A percentile compares a stretch with the other conserved stretches of the same genome.
phyloP scores from a whole-genome alignment of 2,888 invertebrate genomes.

The Anoplius nigerrimus region DNA sequence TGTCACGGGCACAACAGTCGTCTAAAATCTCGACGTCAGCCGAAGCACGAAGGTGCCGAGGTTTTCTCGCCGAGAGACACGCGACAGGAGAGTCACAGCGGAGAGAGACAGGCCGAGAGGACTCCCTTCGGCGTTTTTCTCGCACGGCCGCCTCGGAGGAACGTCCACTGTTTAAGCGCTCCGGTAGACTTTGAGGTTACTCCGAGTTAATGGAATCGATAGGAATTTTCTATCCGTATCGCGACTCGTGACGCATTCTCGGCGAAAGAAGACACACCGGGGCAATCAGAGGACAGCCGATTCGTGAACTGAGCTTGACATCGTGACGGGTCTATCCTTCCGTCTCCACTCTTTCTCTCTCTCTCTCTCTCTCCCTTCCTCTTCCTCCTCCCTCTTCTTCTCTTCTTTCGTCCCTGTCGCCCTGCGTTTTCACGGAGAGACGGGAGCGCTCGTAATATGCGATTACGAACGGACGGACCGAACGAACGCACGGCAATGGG shows the following conservation, averaged over 20 bases:
- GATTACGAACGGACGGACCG: slow-evolving; percentile 46
- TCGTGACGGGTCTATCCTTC: slow-evolving; percentile 31
- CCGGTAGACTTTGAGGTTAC: slow-evolving; percentile 39
- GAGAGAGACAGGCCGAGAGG: slow-evolving; percentile 13
- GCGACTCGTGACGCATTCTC: slow-evolving; percentile 15
- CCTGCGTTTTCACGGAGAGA: slow-evolving; percentile 28
- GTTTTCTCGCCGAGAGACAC: slow-evolving; percentile 29
- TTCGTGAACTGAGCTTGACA: slow-evolving; percentile 44
- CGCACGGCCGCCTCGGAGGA: slow-evolving; percentile 21
- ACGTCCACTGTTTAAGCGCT: slow-evolving; percentile 15
- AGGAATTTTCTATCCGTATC: slow-evolving; percentile 17
- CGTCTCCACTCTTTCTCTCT: slow-evolving; percentile 22
- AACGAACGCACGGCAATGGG: slow-evolving; percentile 43
- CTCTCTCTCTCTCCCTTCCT: slow-evolving; percentile 2
- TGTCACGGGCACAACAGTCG: slow-evolving; percentile 36
- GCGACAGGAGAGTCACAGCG: slow-evolving; percentile 5
- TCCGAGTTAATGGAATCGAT: slow-evolving; percentile 23
- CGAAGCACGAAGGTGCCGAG: slow-evolving; percentile 8
- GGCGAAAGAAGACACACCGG: slow-evolving; percentile 7
- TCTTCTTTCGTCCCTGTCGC: not conserved
- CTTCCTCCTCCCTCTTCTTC: slow-evolving; percentile 1
- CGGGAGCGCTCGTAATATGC: slow-evolving; percentile 38
- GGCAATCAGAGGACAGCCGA: slow-evolving; percentile 36
- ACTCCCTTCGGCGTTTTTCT: slow-evolving; percentile 31
- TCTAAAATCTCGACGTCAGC: slow-evolving; percentile 17